phyloP scores from a whole-genome alignment of 2,888 invertebrate species.

The Bibio marci region DNA sequence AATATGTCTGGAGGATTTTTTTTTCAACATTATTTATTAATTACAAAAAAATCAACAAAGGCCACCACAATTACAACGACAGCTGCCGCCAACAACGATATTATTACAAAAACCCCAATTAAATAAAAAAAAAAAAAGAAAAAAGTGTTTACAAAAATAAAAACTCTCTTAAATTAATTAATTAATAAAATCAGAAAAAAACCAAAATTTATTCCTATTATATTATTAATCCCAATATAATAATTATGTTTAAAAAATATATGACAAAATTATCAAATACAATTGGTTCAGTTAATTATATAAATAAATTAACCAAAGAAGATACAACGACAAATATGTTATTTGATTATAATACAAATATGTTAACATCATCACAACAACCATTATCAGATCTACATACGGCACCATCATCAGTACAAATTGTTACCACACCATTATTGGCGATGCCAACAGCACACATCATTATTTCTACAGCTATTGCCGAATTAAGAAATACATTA shows the following conservation, averaged over 20 bases:
- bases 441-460: slow-evolving; percentile 32
- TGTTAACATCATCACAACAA: not conserved
- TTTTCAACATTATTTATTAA: slow-evolving; percentile 25
- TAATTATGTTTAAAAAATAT: slow-evolving; percentile 27
- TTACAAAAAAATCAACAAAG: slow-evolving; percentile 20
- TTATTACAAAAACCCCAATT: no score
- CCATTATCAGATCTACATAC: no score
- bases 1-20: slow-evolving; percentile 27
- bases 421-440: slow-evolving; percentile 21
- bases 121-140: no score
- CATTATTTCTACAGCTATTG: slow-evolving; percentile 33
- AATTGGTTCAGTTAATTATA: slow-evolving; percentile 15
- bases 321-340: not conserved
- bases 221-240: no score
- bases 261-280: slow-evolving; percentile 24
- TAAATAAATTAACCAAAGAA: slow-evolving; percentile 2
- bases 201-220: no score
- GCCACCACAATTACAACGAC: no score
- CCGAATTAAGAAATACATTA: slow-evolving; percentile 30
- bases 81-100: no score
- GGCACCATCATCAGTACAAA: no score
- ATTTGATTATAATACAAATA: not conserved
- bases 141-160: no score
- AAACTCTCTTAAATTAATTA: no score
- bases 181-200: no score